Percentiles rank a stretch among this genome's conserved stretches.
phyloP scores from a whole-genome alignment of 37 sponge, comb jelly and placozoan genomes.

The Ianthella basta region DNA sequence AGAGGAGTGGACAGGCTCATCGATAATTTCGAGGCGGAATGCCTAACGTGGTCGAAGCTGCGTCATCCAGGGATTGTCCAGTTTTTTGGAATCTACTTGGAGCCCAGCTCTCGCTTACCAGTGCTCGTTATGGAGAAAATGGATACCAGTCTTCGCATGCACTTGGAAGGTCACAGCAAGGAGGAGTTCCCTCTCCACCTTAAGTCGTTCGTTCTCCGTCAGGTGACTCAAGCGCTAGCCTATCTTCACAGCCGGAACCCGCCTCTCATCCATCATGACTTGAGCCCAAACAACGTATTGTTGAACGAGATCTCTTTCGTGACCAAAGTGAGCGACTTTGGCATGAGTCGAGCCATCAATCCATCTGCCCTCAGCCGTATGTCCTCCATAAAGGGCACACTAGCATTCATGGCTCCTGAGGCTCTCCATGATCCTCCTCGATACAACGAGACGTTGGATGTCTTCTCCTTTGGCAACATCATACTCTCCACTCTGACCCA shows the following conservation, averaged over 20 bases:
- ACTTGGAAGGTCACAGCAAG: background rate
- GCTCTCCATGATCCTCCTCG: background rate
- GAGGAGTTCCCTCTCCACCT: background rate
- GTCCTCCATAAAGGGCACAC: background rate
- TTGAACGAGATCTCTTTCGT: background rate
- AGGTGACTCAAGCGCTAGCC: slow-evolving; percentile 14
- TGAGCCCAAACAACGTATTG: slow-evolving; percentile 20
- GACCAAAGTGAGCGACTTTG: slow-evolving; percentile 24
- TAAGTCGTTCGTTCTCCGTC: background rate
- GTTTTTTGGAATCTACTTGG: slow-evolving; percentile 23
- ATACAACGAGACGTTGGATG: slow-evolving; percentile 19
- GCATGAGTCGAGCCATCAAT: background rate
- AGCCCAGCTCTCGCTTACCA: background rate
- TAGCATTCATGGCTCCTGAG: slow-evolving; percentile 24
- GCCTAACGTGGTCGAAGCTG: slow-evolving; percentile 3
- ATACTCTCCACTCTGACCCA: background rate
- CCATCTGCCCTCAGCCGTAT: background rate
- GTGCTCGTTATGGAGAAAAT: slow-evolving; percentile 30
- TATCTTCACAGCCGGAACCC: slow-evolving; percentile 31
- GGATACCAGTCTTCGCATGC: background rate
- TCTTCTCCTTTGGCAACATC: slow-evolving; percentile 38
- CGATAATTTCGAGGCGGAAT: slow-evolving; percentile 9
- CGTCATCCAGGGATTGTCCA: slow-evolving; percentile 29
- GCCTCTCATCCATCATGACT: slow-evolving; percentile 30
- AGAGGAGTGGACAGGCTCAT: background rate